A percentile compares a stretch with the other conserved stretches of the same genome.
phyloP scores from a whole-genome alignment of 2,888 invertebrate species.

The Tipula unca region DNA sequence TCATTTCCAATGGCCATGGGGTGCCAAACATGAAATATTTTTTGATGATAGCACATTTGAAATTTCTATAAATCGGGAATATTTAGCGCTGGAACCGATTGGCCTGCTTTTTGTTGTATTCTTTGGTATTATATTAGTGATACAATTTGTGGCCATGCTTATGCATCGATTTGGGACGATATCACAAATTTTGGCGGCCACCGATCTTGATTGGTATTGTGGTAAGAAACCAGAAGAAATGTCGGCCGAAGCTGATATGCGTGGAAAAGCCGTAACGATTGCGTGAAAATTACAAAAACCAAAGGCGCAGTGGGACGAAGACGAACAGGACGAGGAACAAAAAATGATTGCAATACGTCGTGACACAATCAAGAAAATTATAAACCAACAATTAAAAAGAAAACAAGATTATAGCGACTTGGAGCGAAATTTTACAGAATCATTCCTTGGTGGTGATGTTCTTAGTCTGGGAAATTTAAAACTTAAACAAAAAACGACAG shows the following conservation, averaged over 20 bases:
- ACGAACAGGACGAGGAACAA: constrained; percentile 31
- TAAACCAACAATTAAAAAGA: constrained; percentile 31
- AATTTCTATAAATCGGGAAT: constrained; percentile 47
- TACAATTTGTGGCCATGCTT: constrained; percentile 68
- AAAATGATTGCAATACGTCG: constrained; percentile 30
- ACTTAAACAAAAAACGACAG: too few species aligned
- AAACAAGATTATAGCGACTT: constrained; percentile 37
- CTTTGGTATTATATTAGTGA: constrained; percentile 57
- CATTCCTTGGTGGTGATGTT: too few species aligned
- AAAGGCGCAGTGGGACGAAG: constrained; percentile 35
- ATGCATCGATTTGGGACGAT: constrained; percentile 67
- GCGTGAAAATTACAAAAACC: constrained; percentile 48
- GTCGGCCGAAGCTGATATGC: constrained; percentile 44
- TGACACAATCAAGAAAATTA: constrained; percentile 36
- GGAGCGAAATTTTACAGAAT: constrained; percentile 34
- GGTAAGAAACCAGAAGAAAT: constrained; percentile 16
- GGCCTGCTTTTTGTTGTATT: constrained; percentile 66
- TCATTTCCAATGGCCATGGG: constrained; percentile 60
- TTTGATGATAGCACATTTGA: constrained; percentile 41
- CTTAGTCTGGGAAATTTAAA: too few species aligned
- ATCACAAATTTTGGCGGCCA: constrained; percentile 64
- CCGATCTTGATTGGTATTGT: constrained; percentile 45
- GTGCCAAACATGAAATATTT: constrained; percentile 46
- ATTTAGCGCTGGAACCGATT: constrained; percentile 61
- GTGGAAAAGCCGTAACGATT: constrained; percentile 52